phyloP scores from a whole-genome alignment of 2,113 vertebrate genomes.

The Amblyopsis rosae region DNA sequence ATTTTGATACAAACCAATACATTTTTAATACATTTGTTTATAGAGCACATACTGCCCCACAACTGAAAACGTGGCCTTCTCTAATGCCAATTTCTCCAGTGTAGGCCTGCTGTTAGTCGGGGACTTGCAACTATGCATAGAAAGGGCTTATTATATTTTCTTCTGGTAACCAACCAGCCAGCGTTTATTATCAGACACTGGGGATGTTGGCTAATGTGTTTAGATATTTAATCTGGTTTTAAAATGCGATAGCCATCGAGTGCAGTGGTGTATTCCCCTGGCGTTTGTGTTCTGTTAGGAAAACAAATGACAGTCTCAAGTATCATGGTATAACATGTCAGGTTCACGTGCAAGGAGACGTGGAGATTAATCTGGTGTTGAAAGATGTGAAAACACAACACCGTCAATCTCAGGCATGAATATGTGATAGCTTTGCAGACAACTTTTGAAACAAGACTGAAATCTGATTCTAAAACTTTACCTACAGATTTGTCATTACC shows the following conservation, averaged over 20 bases:
- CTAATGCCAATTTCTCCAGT: slow-evolving; percentile 31
- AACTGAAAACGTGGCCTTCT: slow-evolving; percentile 18
- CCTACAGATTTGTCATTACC: too few relatives aligned
- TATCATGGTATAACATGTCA: slow-evolving; percentile 27
- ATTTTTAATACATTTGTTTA: slow-evolving; percentile 46
- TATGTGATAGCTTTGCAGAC: too few relatives aligned
- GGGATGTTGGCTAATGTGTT: slow-evolving; percentile 70
- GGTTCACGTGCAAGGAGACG: slow-evolving; percentile 22
- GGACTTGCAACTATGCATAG: slow-evolving; percentile 47
- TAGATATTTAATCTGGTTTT: slow-evolving; percentile 67
- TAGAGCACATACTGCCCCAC: slow-evolving; percentile 42
- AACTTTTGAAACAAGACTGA: too few relatives aligned
- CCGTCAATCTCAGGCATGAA: too few relatives aligned
- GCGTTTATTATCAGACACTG: slow-evolving; percentile 42
- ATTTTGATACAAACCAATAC: slow-evolving; percentile 38
- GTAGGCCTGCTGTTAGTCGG: slow-evolving; percentile 31
- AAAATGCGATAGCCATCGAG: slow-evolving; percentile 49
- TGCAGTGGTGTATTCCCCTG: slow-evolving; percentile 31
- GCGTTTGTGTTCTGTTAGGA: slow-evolving; percentile 43
- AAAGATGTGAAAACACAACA: not conserved
- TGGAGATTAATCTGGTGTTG: not conserved
- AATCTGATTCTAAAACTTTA: too few relatives aligned
- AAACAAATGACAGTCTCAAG: slow-evolving; percentile 43
- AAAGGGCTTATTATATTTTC: slow-evolving; percentile 60
- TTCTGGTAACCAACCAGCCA: slow-evolving; percentile 49